phyloP scores from a whole-genome alignment of 2,113 vertebrate genomes.

The Thymallus thymallus region DNA sequence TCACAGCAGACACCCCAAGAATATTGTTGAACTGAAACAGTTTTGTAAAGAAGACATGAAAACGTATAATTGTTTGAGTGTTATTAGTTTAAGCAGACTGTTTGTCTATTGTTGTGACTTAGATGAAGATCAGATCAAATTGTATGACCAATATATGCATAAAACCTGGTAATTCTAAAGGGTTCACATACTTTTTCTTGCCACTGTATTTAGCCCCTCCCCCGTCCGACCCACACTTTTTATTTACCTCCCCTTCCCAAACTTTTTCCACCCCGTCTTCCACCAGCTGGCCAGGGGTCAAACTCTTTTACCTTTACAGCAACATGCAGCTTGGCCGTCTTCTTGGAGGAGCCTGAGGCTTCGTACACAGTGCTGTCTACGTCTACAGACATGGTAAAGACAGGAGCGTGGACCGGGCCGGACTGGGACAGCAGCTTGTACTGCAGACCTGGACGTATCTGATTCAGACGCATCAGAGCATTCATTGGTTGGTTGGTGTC shows the following conservation, averaged over 20 bases:
- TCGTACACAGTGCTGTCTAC: slow-evolving; percentile 93
- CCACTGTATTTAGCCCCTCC: no score
- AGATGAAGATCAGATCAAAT: no score
- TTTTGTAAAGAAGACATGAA: no score
- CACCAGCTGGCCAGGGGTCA: neutral
- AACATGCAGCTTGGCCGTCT: slow-evolving; percentile 97
- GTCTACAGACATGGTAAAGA: slow-evolving; percentile 99
- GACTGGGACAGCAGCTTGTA: slow-evolving; percentile 98
- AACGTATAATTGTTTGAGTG: no score
- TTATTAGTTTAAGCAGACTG: no score
- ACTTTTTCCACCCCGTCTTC: neutral
- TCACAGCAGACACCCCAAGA: no score
- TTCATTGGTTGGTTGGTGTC: slow-evolving; percentile 96
- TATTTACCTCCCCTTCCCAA: neutral
- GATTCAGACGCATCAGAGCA: slow-evolving; percentile 97
- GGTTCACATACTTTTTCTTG: no score
- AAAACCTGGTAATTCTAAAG: no score
- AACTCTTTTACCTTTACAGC: slow-evolving; percentile 87
- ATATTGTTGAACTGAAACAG: no score
- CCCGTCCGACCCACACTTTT: no score
- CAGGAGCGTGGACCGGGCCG: slow-evolving; percentile 95
- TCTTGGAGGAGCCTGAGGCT: slow-evolving; percentile 97
- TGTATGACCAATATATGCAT: no score
- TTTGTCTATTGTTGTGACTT: no score
- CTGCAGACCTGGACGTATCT: slow-evolving; percentile 97